Base-by-base conservation (phyloP, 2,888 invertebrate genomes). In the Synergus gifuensis region DNA sequence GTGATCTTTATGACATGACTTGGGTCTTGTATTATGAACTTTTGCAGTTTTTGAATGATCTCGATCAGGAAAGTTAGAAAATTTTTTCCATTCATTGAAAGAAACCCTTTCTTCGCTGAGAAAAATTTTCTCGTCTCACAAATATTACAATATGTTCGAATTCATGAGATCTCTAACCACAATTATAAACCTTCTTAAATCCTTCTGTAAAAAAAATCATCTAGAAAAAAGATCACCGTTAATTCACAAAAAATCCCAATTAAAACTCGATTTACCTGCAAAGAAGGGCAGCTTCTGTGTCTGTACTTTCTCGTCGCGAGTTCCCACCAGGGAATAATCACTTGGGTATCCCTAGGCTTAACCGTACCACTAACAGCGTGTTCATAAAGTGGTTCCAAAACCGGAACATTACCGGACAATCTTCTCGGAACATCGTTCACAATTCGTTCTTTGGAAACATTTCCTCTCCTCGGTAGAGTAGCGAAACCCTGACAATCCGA, bases 311-410 rank as follows among this genome's bases (percentile, higher is more conserved):
- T 95, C 76, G 96, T 96, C 62, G 97, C 97, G 87, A 97, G 92
- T 92, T 97, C 97, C 95, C 97, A 97, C 97, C 97, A 97, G 0
- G 97, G 97, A 83, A 97, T 91, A 76, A 91, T 86, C 82, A 83
- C 86, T 54, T 87, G 79, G 4, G 82, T 80, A 77, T 81, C 85
- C 78, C 91, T 87, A 11, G 91, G 90, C 73, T 86, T 90, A 18
- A 90, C 90, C 40, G 86, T 92, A 90, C 90, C 91, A 82, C 92
- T 91, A 78, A 93, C 92, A n/a, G 91, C 91, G 83, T 92, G 92
- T 84, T 93, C 93, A 87, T 92, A 93, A 49, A 93, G 88, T n/a
- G 93, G 92, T 83, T 92, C 93, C 80, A 93, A 89, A 40, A 86
- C 84, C 9, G 89, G 88, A 66, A 88, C 87, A 58, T 88, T 91